Evolutionary conservation across 2,888 invertebrate species (phyloP).

Genomic region (Polyommatus icarus): DNA sequence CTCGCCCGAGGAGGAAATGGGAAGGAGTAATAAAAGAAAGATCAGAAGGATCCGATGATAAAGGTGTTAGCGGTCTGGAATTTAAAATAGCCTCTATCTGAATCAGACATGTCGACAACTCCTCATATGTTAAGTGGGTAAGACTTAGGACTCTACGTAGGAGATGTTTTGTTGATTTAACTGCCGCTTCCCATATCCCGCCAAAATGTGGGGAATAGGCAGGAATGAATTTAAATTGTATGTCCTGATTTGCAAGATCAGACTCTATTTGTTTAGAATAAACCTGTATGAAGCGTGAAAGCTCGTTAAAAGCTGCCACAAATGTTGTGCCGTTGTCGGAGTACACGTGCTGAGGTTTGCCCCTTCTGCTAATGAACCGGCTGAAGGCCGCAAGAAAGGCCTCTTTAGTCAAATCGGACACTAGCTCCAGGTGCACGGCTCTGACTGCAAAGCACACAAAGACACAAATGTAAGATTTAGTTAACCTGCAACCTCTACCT

Average conservation of each 20-base stretch:
- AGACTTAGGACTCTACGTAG: neutral
- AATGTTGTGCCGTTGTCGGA: neutral
- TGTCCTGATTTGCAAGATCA: no score
- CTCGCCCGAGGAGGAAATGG: neutral
- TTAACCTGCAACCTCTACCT: no score
- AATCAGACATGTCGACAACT: neutral
- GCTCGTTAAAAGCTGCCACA: neutral
- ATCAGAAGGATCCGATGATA: neutral
- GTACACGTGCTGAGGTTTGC: neutral
- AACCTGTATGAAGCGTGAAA: no score
- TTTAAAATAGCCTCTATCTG: conserved; percentile 2
- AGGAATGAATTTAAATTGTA: no score
- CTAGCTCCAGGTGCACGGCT: neutral
- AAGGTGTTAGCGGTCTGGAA: neutral
- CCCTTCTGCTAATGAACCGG: neutral
- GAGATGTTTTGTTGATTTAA: neutral
- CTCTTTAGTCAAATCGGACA: neutral
- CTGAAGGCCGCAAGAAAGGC: neutral
- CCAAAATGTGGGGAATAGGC: neutral
- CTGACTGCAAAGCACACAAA: neutral
- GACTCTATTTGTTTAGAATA: no score
- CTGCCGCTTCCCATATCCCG: neutral
- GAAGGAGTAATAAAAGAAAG: neutral
- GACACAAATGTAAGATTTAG: no score
- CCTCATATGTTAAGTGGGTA: neutral